Conservation (phyloP, 2,113 vertebrate species). For the Benitochromis conjunctus region DNA sequence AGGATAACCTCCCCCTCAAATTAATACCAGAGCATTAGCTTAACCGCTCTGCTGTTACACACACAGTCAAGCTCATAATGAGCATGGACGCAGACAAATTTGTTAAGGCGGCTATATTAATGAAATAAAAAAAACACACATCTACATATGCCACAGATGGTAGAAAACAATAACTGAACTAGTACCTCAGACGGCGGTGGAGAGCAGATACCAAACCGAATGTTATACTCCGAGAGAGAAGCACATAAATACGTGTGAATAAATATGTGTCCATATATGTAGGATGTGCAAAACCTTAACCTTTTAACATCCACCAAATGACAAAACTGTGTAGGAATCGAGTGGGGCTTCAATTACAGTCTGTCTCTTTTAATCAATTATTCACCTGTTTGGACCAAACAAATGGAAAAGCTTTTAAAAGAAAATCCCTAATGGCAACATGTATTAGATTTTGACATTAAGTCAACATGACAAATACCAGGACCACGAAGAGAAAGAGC, state of each 20-base stretch:
- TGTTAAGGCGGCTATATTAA: neutral
- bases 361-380: neutral
- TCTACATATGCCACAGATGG: neutral
- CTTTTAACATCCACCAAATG: neutral
- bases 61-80: constrained; percentile 5
- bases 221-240: neutral
- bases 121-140: neutral
- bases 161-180: neutral
- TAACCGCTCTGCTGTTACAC: constrained; percentile 24
- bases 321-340: neutral
- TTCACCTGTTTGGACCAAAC: neutral
- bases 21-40: constrained; percentile 48
- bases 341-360: neutral
- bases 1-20: constrained; percentile 55
- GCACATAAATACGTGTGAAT: neutral
- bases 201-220: neutral
- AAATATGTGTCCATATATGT: neutral
- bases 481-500: neutral
- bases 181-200: neutral
- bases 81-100: neutral
- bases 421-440: neutral
- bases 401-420: neutral
- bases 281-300: neutral
- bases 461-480: neutral
- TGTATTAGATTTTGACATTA: neutral